Evolutionary conservation across 1,140 invertebrate genomes (phyloP), one percentile per base, ranked within the genome.

Genomic region (Oscheius sp.): DNA sequence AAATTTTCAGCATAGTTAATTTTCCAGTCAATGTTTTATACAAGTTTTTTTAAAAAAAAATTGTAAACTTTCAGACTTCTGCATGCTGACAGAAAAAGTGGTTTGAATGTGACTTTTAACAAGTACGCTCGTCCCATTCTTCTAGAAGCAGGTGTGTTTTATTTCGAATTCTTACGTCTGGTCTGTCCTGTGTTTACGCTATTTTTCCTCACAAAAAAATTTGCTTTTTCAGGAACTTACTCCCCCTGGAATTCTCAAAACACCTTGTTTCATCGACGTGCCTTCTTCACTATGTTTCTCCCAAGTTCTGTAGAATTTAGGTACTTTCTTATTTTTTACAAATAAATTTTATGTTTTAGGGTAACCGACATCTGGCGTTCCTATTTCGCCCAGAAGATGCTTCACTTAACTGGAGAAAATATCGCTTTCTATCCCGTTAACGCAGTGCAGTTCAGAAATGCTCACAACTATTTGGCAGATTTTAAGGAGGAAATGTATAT

Each of bases 331-430:
- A 20, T 55, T 36, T 34, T 31, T 13, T 13, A 3, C 34, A 18
- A 36, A 63, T 18, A 13, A 13, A n/a, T n/a, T 26, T 0, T 15
- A 1, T 32, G 7, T 34, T 63, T 26, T 63, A 36, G 84, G 64
- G 79, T 79, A n/a, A 77, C 69, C 31, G 84, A 85, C 69, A 85
- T 85, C 34, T 85, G 80, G 77, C 42, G 84, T 62, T 80, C 81
- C 1, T 85, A 85, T 66, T 84, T 82, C 74, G 75, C 83, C 2
- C 81, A 84, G 63, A 59, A 74, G 31, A 68, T 85, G 1, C 62
- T 85, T 31, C 82, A 82, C 75, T 58, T 79, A 26, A 74, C 81
- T 23, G 83, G 77, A 20, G 74, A 68, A n/a, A 59, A 66, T 32
- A 29, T 84, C 3, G 81, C 58, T 32, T 84, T 84, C 66, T 76